phyloP scores from a whole-genome alignment of 1,140 invertebrate species.

The Euglossa dilemma region DNA sequence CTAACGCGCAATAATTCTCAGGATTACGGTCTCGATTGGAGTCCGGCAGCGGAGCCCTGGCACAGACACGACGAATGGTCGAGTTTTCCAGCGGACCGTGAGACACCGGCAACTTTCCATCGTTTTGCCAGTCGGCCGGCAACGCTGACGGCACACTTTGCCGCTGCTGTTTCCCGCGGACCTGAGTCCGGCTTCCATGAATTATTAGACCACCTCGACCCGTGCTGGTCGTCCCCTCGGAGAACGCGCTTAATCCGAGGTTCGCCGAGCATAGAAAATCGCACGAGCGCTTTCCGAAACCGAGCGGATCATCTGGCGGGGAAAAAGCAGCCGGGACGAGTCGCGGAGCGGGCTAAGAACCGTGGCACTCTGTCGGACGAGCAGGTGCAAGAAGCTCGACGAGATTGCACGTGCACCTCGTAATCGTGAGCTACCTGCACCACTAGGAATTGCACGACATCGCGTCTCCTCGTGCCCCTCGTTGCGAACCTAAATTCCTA shows the following conservation, averaged over 20 bases:
- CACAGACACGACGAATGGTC: slow-evolving; percentile 19
- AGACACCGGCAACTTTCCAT: slow-evolving; percentile 25
- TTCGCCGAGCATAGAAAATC: neutral
- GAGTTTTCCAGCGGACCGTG: slow-evolving; percentile 43
- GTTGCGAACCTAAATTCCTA: slow-evolving; percentile 51
- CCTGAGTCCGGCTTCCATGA: slow-evolving; percentile 1
- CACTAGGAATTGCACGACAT: neutral
- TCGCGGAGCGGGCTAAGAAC: too few species aligned
- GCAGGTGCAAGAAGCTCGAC: neutral
- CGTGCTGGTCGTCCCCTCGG: neutral
- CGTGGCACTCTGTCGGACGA: too few species aligned
- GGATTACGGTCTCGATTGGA: slow-evolving; percentile 32
- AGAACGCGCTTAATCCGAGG: neutral
- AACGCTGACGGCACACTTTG: slow-evolving; percentile 43
- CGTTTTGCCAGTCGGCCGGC: slow-evolving; percentile 28
- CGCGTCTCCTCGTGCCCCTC: neutral
- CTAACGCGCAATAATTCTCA: slow-evolving; percentile 35
- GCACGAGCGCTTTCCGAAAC: too few species aligned
- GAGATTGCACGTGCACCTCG: neutral
- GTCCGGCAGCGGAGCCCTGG: neutral
- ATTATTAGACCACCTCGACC: slow-evolving; percentile 26
- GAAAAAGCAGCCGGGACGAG: neutral
- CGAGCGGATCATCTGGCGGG: too few species aligned
- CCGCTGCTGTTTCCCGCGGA: neutral
- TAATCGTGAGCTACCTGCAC: neutral